A percentile compares a stretch with the other conserved stretches of the same genome.
Evolutionary conservation across 2,797 vertebrate genomes (phyloP).

Genomic region (Antennarius maculatus): DNA sequence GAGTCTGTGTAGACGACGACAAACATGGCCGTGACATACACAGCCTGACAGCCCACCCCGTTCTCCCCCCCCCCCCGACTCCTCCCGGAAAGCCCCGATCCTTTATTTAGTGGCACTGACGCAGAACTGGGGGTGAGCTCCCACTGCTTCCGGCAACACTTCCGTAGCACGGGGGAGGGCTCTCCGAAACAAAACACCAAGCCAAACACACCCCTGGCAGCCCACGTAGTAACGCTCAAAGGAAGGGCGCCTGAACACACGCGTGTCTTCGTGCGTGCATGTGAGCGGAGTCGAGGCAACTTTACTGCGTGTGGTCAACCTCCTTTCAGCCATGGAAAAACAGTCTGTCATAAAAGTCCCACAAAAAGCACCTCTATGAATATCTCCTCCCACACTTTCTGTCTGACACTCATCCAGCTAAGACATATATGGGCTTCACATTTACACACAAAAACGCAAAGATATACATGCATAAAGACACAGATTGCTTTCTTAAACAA

Average conservation of each 20-base stretch:
- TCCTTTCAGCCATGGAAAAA: conserved; percentile 83
- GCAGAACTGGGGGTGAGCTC: conserved; percentile 82
- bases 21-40: conserved; percentile 78
- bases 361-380: conserved; percentile 83
- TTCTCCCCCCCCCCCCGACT: conserved; percentile 29
- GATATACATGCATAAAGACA: conserved; percentile 20
- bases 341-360: conserved; percentile 82
- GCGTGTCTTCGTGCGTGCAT: conserved; percentile 34
- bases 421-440: conserved; percentile 74
- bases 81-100: conserved; percentile 79
- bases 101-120: conserved; percentile 82
- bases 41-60: conserved; percentile 64
- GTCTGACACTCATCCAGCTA: conserved; percentile 73
- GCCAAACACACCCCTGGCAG: conserved; percentile 78
- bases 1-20: conserved; percentile 68
- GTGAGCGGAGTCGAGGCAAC: conserved; percentile 49
- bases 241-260: conserved; percentile 63
- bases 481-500: conserved; percentile 30
- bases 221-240: conserved; percentile 73
- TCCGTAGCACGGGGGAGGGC: conserved; percentile 78
- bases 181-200: conserved; percentile 82
- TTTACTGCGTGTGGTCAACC: conserved; percentile 80
- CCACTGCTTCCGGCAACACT: conserved; percentile 86
- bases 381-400: conserved; percentile 79
- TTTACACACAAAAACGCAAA: conserved; percentile 39